Percentiles rank a stretch among this genome's conserved stretches.
phyloP scores from a whole-genome alignment of 2,888 invertebrate genomes.

The Falcaria lacertinaria region DNA sequence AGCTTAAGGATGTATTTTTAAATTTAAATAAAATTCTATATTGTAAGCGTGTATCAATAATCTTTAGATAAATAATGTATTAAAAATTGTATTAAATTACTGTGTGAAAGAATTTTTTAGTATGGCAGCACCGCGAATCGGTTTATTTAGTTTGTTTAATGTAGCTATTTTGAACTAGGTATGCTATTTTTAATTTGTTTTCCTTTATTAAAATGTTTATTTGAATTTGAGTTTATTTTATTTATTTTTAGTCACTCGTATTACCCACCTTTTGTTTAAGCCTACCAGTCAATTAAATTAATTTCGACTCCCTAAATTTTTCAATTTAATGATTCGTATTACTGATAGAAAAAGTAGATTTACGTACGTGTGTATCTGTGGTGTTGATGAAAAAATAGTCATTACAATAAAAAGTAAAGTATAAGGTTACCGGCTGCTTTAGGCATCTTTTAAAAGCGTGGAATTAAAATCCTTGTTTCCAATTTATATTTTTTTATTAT shows the following conservation, averaged over 20 bases:
- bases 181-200: slow-evolving; percentile 23
- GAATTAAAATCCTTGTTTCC: no score
- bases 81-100: no score
- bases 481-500: no score
- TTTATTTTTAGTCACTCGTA: slow-evolving; percentile 32
- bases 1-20: slow-evolving; percentile 10
- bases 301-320: slow-evolving; percentile 78
- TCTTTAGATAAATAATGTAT: no score
- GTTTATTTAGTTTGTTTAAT: no score
- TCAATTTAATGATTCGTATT: slow-evolving; percentile 61
- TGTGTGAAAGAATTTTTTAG: slow-evolving; percentile 64
- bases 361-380: slow-evolving; percentile 13
- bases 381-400: slow-evolving; percentile 5
- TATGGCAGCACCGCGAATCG: no score
- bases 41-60: no score
- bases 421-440: no score
- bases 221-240: slow-evolving; percentile 40
- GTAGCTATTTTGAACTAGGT: slow-evolving; percentile 16
- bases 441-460: no score
- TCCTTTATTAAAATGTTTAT: slow-evolving; percentile 39
- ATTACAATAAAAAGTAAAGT: no score
- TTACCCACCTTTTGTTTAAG: slow-evolving; percentile 30
- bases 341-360: slow-evolving; percentile 25
- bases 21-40: no score
- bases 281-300: slow-evolving; percentile 74